Evolutionary conservation across 2,113 vertebrate species (phyloP).

Genomic region (Pterocles burchelli): DNA sequence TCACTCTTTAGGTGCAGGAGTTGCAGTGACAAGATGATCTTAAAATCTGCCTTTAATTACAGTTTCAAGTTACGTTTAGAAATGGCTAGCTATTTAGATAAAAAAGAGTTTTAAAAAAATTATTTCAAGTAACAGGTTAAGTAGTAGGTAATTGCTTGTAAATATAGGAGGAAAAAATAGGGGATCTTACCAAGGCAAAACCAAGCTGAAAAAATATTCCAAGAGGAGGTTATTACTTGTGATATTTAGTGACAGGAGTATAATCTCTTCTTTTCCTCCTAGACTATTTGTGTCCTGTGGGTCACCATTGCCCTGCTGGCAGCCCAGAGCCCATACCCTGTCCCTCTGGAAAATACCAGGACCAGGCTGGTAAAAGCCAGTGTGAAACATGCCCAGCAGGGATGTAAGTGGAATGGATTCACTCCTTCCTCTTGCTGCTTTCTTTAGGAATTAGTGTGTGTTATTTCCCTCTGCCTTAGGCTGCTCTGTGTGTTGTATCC

Average conservation of each 20-base stretch:
- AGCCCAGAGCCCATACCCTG: slow-evolving; percentile 78
- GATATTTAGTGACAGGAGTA: too few species aligned
- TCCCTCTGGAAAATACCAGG: slow-evolving; percentile 83
- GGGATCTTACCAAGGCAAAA: too few species aligned
- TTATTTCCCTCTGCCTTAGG: not conserved
- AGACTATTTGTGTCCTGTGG: slow-evolving; percentile 79
- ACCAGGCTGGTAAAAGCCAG: slow-evolving; percentile 74
- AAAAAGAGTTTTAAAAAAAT: too few species aligned
- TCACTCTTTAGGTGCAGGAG: not conserved
- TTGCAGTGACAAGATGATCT: not conserved
- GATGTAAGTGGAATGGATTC: slow-evolving; percentile 47
- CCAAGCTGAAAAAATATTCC: too few species aligned
- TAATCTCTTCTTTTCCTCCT: not conserved
- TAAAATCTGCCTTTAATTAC: too few species aligned
- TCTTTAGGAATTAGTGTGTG: not conserved
- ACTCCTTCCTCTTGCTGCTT: not conserved
- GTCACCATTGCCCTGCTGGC: slow-evolving; percentile 85
- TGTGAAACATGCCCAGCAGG: slow-evolving; percentile 75
- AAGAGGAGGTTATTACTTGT: too few species aligned
- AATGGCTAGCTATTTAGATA: too few species aligned
- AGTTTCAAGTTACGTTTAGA: too few species aligned
- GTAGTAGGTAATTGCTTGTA: too few species aligned
- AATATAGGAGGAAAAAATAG: too few species aligned
- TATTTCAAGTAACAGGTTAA: too few species aligned
- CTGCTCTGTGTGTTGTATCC: not conserved